These are phyloP conservation scores for Mamestra configurata DNA, from an alignment of 1,140 invertebrate genomes.

Conservation along the genomic window DNA sequence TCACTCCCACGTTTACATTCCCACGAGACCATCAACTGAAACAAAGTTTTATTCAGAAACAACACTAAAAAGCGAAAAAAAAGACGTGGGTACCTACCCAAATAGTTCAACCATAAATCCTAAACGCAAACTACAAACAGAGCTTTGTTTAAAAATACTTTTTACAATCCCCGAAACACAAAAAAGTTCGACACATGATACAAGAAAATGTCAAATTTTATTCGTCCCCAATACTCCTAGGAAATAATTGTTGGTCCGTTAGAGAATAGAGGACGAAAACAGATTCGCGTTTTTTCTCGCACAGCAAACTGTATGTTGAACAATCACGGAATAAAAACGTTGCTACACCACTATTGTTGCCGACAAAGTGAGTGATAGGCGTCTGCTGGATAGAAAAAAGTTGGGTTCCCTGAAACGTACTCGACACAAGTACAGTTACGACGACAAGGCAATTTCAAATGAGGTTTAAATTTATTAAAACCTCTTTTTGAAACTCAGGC, in stretches of 20 bases:
- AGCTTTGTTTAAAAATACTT: neutral
- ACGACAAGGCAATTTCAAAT: neutral
- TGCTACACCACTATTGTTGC: slow-evolving; percentile 11
- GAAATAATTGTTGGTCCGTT: slow-evolving; percentile 12
- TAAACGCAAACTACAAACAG: neutral
- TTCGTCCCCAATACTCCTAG: neutral
- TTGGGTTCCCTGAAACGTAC: slow-evolving; percentile 5
- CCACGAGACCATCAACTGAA: neutral
- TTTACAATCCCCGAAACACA: neutral
- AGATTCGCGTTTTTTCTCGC: slow-evolving; percentile 4
- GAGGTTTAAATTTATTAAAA: neutral
- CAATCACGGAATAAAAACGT: slow-evolving; percentile 47
- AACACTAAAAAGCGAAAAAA: neutral
- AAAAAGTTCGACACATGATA: neutral
- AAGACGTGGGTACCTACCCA: neutral
- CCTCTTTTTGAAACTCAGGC: no score
- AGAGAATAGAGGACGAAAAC: slow-evolving; percentile 10
- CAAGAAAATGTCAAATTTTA: neutral
- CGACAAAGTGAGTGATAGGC: slow-evolving; percentile 38
- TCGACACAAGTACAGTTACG: neutral
- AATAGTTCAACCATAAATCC: neutral
- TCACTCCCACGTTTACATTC: neutral
- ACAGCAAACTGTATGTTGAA: slow-evolving; percentile 20
- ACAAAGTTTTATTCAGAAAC: neutral
- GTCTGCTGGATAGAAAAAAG: slow-evolving; percentile 1